These are phyloP conservation scores for Drosophila nigromelanica DNA, from an alignment of 1,140 invertebrate genomes.

Conservation along the genomic window DNA sequence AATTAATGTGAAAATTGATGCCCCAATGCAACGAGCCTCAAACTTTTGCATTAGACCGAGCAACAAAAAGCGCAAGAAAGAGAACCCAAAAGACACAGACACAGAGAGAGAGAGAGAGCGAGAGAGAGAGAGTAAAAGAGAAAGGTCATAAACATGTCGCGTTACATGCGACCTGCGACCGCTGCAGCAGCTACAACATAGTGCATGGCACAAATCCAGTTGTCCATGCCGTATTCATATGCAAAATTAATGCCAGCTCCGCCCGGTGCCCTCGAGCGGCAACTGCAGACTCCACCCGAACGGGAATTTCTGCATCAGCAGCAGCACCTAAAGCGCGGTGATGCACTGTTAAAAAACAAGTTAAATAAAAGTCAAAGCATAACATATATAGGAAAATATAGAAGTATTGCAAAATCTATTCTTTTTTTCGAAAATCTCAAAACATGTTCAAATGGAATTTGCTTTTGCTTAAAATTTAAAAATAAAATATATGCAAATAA, in stretches of 20 bases:
- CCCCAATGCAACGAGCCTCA: slow-evolving; percentile 5
- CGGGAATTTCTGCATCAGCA: neutral
- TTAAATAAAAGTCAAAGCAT: no score
- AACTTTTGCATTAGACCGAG: slow-evolving; percentile 13
- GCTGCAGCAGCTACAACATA: neutral
- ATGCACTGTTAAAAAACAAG: slow-evolving; percentile 1
- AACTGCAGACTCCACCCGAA: neutral
- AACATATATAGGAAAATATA: no score
- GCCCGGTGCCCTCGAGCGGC: neutral
- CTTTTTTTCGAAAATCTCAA: no score
- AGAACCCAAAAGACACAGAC: neutral
- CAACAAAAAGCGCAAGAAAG: neutral
- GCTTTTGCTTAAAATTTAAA: no score
- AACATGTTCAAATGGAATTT: no score
- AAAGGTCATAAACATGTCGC: slow-evolving; percentile 47
- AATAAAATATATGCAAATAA: no score
- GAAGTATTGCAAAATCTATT: no score
- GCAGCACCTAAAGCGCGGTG: neutral
- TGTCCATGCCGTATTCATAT: slow-evolving; percentile 57
- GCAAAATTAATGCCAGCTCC: slow-evolving; percentile 59
- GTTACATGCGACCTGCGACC: neutral
- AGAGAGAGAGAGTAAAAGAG: no score
- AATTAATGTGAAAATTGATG: slow-evolving; percentile 60
- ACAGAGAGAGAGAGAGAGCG: neutral
- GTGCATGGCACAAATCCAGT: slow-evolving; percentile 33